Evolutionary conservation across 1,140 invertebrate genomes (phyloP).

Genomic region (Drosophila simulans): DNA sequence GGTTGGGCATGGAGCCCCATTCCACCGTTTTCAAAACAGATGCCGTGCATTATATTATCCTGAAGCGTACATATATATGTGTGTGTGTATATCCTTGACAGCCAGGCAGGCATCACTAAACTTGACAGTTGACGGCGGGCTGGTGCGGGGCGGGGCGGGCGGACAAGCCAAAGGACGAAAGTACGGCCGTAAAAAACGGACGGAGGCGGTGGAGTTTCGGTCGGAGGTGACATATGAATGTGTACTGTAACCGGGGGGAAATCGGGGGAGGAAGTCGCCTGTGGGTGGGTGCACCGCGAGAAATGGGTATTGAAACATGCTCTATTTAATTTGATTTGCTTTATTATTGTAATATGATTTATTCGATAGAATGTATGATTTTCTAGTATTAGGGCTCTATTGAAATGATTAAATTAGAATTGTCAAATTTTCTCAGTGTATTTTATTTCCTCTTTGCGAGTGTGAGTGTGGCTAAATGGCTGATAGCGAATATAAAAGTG

Average conservation of each 20-base stretch:
- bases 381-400: too few relatives aligned
- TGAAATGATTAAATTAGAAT: neutral
- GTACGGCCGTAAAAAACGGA: constrained; percentile 33
- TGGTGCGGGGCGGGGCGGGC: constrained; percentile 9
- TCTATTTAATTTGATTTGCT: neutral
- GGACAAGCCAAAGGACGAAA: constrained; percentile 9
- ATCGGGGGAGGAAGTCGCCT: neutral
- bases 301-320: neutral
- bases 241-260: constrained; percentile 2
- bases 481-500: constrained; percentile 79
- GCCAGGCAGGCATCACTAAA: constrained; percentile 69
- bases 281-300: neutral
- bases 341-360: neutral
- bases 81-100: constrained; percentile 67
- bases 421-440: constrained; percentile 2
- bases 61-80: constrained; percentile 52
- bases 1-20: neutral
- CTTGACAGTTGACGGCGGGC: constrained; percentile 64
- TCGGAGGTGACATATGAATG: constrained; percentile 46
- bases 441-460: neutral
- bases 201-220: constrained; percentile 17
- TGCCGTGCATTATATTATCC: constrained; percentile 21
- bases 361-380: too few relatives aligned
- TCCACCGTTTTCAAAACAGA: neutral
- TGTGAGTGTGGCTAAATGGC: constrained; percentile 63